Evolutionary conservation across 2,797 vertebrate species (phyloP).

Genomic region (Acanthopagrus latus): DNA sequence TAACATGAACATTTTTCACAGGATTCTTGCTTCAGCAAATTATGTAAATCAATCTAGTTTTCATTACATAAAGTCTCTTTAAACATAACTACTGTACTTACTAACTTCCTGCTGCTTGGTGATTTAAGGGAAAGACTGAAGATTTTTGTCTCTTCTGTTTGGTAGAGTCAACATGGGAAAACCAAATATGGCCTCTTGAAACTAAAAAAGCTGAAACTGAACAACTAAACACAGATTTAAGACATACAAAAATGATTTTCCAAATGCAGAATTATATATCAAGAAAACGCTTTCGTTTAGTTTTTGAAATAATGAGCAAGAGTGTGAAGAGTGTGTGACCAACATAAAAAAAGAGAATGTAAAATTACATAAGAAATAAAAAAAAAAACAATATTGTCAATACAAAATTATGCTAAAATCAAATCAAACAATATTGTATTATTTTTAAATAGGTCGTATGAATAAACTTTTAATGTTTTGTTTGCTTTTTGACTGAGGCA

Average conservation of each 20-base stretch:
- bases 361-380: not conserved
- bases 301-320: not conserved
- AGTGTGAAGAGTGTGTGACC: rapidly evolving
- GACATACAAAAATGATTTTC: not conserved
- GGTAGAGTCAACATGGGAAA: not conserved
- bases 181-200: not conserved
- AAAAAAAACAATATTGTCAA: not conserved
- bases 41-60: not conserved
- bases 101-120: not conserved
- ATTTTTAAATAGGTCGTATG: not conserved
- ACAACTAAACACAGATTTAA: not conserved
- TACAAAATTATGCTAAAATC: not conserved
- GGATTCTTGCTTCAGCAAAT: not conserved
- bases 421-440: not conserved
- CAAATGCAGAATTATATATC: not conserved
- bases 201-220: not conserved
- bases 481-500: not conserved
- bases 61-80: not conserved
- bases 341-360: not conserved
- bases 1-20: not conserved
- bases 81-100: not conserved
- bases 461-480: too few species aligned
- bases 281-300: not conserved
- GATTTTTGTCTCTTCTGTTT: not conserved
- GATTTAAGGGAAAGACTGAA: not conserved